Evolutionary conservation across 2,888 invertebrate genomes (phyloP).

Genomic region (Sphecodes monilicornis): DNA sequence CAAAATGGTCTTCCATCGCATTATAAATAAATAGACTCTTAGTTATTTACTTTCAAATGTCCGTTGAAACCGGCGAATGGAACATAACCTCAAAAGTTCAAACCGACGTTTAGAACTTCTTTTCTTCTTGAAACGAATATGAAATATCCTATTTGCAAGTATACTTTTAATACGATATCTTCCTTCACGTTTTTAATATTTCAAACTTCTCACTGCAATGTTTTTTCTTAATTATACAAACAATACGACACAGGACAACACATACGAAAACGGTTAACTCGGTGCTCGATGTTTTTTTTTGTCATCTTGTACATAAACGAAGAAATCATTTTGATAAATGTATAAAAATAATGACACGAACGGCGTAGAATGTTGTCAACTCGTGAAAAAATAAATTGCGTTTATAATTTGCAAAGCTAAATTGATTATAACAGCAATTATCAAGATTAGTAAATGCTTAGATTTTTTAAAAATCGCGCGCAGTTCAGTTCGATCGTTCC

Average conservation of each 20-base stretch:
- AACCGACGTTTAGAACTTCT: conserved; percentile 45
- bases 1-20: conserved; percentile 76
- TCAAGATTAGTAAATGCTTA: neutral
- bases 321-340: neutral
- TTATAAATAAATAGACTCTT: conserved; percentile 49
- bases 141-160: neutral
- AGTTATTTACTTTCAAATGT: conserved; percentile 52
- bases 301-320: neutral
- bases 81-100: conserved; percentile 60
- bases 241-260: neutral
- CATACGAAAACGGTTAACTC: neutral
- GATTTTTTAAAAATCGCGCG: conserved; percentile 38
- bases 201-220: neutral
- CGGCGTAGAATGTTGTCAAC: neutral
- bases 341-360: neutral
- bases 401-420: neutral
- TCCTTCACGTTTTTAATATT: neutral
- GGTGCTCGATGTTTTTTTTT: neutral
- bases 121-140: neutral
- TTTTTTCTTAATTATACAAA: neutral
- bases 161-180: neutral
- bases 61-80: conserved; percentile 48
- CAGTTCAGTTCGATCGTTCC: conserved; percentile 45
- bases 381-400: neutral
- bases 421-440: neutral